Evolutionary conservation across 1,140 invertebrate species (phyloP).

Genomic region (Drosophila insularis): DNA sequence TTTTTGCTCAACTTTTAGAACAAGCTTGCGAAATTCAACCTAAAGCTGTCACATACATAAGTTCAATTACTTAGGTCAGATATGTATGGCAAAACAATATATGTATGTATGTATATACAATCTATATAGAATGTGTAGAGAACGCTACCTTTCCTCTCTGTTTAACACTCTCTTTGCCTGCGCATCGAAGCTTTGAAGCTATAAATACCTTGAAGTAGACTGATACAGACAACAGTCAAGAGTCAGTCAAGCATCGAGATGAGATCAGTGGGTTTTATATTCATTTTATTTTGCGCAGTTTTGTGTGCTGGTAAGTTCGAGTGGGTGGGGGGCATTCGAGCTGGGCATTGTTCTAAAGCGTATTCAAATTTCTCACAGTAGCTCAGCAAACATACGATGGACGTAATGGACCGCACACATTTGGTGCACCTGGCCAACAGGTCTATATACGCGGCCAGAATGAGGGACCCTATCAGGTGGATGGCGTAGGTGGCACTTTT

Average conservation of each 20-base stretch:
- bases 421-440: conserved; percentile 50
- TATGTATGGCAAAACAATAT: conserved; percentile 4
- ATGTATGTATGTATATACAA: neutral
- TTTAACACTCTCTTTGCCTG: neutral
- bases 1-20: neutral
- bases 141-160: neutral
- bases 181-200: neutral
- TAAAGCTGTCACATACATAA: conserved; percentile 8
- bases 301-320: neutral
- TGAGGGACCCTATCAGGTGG: conserved; percentile 39
- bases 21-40: neutral
- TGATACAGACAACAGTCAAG: neutral
- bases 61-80: conserved; percentile 15
- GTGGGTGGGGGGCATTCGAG: neutral
- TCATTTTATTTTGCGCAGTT: conserved; percentile 4
- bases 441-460: conserved; percentile 59
- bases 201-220: conserved; percentile 1
- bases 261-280: conserved; percentile 14
- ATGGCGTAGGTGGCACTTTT: conserved; percentile 51
- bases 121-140: neutral
- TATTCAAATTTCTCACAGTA: neutral
- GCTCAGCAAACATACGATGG: conserved; percentile 55
- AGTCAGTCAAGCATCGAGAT: conserved; percentile 13
- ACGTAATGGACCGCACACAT: conserved; percentile 48
- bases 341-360: neutral